These are phyloP conservation scores for Telmatochromis sp. DNA, from an alignment of 2,113 vertebrate species.

Conservation along the genomic window DNA sequence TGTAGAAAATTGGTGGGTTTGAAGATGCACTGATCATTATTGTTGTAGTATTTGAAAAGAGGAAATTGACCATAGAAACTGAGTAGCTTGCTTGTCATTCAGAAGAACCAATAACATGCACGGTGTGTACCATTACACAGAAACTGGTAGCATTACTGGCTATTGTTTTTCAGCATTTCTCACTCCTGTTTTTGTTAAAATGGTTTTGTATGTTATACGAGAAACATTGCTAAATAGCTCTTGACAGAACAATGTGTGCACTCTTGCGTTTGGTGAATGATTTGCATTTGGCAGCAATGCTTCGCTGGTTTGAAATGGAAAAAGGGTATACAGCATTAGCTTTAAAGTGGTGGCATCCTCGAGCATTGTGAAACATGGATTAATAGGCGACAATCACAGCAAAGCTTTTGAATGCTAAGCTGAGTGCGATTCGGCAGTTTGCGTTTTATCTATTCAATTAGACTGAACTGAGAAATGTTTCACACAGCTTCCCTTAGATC, in stretches of 20 bases:
- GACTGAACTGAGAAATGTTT: background rate
- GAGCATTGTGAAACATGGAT: slow-evolving; percentile 26
- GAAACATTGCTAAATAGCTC: slow-evolving; percentile 10
- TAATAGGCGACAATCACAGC: slow-evolving; percentile 31
- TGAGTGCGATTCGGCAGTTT: background rate
- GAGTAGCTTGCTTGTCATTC: background rate
- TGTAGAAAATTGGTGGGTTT: background rate
- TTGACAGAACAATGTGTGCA: slow-evolving; percentile 9
- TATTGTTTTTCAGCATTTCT: background rate
- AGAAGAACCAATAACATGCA: background rate
- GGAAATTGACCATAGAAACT: background rate
- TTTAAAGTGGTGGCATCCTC: slow-evolving; percentile 14
- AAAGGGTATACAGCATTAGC: slow-evolving; percentile 35
- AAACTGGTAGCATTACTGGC: background rate
- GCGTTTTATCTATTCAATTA: background rate
- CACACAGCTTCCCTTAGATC: background rate
- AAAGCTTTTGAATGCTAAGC: slow-evolving; percentile 35
- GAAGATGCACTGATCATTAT: background rate
- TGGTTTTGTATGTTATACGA: background rate
- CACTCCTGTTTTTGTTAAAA: background rate
- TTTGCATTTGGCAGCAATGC: slow-evolving; percentile 35
- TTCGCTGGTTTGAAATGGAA: slow-evolving; percentile 35
- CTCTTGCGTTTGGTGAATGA: slow-evolving; percentile 10
- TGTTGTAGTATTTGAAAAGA: background rate
- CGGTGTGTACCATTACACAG: background rate